Evolutionary conservation across 2,797 vertebrate genomes (phyloP).

Genomic region (Brachyalestes nurse): DNA sequence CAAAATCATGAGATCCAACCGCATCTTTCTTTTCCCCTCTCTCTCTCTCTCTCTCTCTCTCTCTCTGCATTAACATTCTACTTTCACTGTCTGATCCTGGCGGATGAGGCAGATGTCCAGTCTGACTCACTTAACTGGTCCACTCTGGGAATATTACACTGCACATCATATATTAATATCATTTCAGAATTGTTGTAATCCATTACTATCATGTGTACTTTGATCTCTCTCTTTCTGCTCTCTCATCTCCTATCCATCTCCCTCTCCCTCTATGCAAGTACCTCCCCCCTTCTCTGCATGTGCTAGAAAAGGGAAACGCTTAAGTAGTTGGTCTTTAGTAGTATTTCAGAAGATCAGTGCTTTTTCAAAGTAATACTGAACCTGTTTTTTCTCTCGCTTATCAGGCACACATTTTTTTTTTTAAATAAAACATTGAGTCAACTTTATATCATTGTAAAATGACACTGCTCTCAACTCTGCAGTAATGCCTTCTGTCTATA

Average conservation of each 20-base stretch:
- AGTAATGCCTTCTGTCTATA: too few species aligned
- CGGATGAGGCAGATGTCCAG: conserved; percentile 43
- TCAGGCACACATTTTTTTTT: too few species aligned
- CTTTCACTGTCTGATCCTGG: not conserved
- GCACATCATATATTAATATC: conserved; percentile 18
- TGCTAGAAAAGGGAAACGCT: too few species aligned
- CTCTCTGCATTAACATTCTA: conserved; percentile 10
- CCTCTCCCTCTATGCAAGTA: not conserved
- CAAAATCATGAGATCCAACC: not conserved
- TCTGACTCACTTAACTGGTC: conserved; percentile 17
- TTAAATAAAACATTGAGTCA: too few species aligned
- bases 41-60: conserved; percentile 7
- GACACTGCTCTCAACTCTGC: too few species aligned
- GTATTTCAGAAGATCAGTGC: too few species aligned
- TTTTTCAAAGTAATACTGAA: too few species aligned
- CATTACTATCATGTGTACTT: conserved; percentile 30
- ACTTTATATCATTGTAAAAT: too few species aligned
- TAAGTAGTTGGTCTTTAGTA: too few species aligned
- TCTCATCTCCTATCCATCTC: not conserved
- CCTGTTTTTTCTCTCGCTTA: too few species aligned
- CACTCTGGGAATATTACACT: conserved; percentile 38
- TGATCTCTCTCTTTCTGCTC: conserved; percentile 13
- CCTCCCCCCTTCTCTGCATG: not conserved
- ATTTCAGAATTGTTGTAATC: conserved; percentile 31
- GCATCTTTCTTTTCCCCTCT: conserved; percentile 14